These are phyloP conservation scores for Temnopleurus reevesii DNA, from an alignment of 53 echinoderm and acorn worm species.

Conservation along the genomic window DNA sequence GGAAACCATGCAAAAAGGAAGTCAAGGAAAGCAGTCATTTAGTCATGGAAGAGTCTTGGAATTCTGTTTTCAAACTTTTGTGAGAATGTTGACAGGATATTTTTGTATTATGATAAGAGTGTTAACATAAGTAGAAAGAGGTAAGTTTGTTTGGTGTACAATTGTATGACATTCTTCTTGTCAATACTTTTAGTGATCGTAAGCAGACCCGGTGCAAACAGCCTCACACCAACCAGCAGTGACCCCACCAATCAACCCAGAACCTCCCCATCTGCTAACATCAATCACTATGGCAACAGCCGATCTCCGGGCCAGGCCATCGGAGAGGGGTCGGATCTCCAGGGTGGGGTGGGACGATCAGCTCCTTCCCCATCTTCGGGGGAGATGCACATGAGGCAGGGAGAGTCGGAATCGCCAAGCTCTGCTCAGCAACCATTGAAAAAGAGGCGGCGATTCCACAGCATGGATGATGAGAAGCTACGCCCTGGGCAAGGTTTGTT, in stretches of 20 bases:
- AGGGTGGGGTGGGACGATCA: neutral
- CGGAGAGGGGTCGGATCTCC: neutral
- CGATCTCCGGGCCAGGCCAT: conserved; percentile 34
- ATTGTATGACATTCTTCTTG: too few relatives aligned
- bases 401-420: conserved; percentile 50
- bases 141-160: too few relatives aligned
- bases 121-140: too few relatives aligned
- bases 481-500: conserved; percentile 50
- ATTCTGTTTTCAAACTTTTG: too few relatives aligned
- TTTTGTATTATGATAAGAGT: too few relatives aligned
- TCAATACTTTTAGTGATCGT: too few relatives aligned
- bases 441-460: conserved; percentile 86
- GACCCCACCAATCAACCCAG: conserved; percentile 57
- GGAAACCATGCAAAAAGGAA: too few relatives aligned
- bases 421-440: conserved; percentile 84
- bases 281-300: conserved; percentile 78
- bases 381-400: conserved; percentile 29
- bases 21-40: too few relatives aligned
- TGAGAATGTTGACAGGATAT: too few relatives aligned
- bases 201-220: conserved; percentile 61
- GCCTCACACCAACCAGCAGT: conserved; percentile 59
- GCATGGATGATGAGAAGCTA: conserved; percentile 75
- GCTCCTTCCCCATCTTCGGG: neutral
- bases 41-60: too few relatives aligned
- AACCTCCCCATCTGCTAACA: conserved; percentile 80